Evolutionary conservation across 1,140 invertebrate genomes (phyloP).

Genomic region (Ceratina japonica): DNA sequence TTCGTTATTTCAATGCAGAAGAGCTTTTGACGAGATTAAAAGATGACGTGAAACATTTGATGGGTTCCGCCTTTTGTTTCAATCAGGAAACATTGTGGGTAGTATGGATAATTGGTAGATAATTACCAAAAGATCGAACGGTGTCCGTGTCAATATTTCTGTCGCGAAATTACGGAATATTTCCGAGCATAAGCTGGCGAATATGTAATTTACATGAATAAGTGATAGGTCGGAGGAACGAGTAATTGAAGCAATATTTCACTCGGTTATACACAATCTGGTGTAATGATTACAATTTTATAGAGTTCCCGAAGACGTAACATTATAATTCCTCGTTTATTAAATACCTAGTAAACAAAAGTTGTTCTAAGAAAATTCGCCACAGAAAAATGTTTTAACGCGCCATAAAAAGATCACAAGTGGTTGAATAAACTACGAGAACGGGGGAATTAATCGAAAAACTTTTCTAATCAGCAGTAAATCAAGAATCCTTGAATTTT

Average conservation of each 20-base stretch:
- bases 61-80: neutral
- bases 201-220: conserved; percentile 21
- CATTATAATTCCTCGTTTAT: too few species aligned
- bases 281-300: too few species aligned
- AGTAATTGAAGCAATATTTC: neutral
- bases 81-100: neutral
- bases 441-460: neutral
- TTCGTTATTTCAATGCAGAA: neutral
- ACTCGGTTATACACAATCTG: too few species aligned
- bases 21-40: too few species aligned
- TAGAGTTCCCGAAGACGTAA: too few species aligned
- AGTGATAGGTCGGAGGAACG: neutral
- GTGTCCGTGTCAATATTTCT: neutral
- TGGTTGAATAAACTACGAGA: neutral
- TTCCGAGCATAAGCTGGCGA: neutral
- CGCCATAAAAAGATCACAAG: too few species aligned
- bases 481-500: conserved; percentile 1
- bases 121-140: neutral
- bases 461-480: conserved; percentile 3
- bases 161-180: neutral
- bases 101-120: neutral
- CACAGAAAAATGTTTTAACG: too few species aligned
- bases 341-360: conserved; percentile 1
- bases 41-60: neutral
- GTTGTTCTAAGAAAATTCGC: too few species aligned